phyloP scores from a whole-genome alignment of 2,113 vertebrate genomes.

The Conger conger region DNA sequence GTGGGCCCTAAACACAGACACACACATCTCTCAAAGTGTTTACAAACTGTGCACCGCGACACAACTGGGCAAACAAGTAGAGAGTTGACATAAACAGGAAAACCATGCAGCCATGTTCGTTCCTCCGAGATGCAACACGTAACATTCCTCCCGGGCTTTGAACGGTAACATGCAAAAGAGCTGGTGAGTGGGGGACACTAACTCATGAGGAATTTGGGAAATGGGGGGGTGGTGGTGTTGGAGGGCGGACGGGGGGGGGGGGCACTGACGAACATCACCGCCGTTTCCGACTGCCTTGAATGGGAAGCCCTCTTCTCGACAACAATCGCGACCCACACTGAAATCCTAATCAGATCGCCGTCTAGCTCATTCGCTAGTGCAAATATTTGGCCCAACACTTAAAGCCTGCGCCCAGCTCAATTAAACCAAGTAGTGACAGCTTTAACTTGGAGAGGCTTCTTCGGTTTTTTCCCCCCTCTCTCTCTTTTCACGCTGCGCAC shows the following conservation, averaged over 20 bases:
- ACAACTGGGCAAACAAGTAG: slow-evolving; percentile 2
- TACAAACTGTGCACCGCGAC: slow-evolving; percentile 14
- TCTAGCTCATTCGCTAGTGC: neutral
- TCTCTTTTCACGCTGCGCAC: slow-evolving; percentile 34
- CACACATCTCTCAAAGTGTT: slow-evolving; percentile 30
- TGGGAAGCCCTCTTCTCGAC: neutral
- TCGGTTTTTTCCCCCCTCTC: slow-evolving; percentile 27
- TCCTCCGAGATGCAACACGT: neutral
- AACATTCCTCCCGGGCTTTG: slow-evolving; percentile 8
- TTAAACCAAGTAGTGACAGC: slow-evolving; percentile 47
- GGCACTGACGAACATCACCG: slow-evolving; percentile 18
- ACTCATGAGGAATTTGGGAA: slow-evolving; percentile 16
- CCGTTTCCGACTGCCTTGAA: slow-evolving; percentile 34
- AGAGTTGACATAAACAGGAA: neutral
- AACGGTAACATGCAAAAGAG: slow-evolving; percentile 3
- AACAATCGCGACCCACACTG: neutral
- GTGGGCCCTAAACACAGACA: neutral
- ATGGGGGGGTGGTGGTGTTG: neutral
- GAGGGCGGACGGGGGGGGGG: too few relatives aligned
- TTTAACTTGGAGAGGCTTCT: slow-evolving; percentile 50
- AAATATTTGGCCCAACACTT: neutral
- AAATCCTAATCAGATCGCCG: neutral
- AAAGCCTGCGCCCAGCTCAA: slow-evolving; percentile 33
- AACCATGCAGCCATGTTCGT: neutral
- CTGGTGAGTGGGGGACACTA: neutral